A percentile compares a stretch with the other conserved stretches of the same genome.
phyloP scores from a whole-genome alignment of 2,888 invertebrate species.

The Drosophila neotestacea region DNA sequence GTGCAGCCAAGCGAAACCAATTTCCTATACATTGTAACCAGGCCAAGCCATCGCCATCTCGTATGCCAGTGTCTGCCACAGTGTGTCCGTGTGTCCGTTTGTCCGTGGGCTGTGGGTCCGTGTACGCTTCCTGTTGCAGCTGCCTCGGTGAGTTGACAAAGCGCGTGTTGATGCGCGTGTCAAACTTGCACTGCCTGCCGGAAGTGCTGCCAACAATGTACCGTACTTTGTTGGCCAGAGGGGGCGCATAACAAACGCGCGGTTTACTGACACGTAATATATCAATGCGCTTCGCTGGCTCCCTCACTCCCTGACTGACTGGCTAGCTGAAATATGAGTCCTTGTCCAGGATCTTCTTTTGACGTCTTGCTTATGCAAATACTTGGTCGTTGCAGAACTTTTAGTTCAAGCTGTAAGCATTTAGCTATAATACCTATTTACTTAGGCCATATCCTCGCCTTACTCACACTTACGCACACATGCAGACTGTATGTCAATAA shows the following conservation, averaged over 20 bases:
- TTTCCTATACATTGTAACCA: constrained; percentile 72
- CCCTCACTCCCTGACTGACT: constrained; percentile 16
- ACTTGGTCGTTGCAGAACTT: constrained; percentile 29
- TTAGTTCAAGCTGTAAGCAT: constrained; percentile 53
- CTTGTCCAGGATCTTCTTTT: constrained; percentile 13
- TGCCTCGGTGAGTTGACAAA: constrained; percentile 67
- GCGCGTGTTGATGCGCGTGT: constrained; percentile 81
- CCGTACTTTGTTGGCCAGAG: constrained; percentile 22
- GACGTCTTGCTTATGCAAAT: constrained; percentile 63
- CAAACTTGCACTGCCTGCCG: constrained; percentile 78
- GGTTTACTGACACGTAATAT: constrained; percentile 72
- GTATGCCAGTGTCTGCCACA: constrained; percentile 16
- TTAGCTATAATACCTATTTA: constrained; percentile 68
- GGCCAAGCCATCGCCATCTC: constrained; percentile 34
- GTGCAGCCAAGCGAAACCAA: constrained; percentile 79
- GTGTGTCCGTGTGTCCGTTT: constrained; percentile 26
- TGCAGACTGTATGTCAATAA: constrained; percentile 15
- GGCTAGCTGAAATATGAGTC: constrained; percentile 63
- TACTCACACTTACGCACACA: neutral
- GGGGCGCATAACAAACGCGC: constrained; percentile 40
- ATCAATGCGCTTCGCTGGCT: constrained; percentile 66
- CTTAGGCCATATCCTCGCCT: constrained; percentile 48
- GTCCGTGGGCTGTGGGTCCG: constrained; percentile 17
- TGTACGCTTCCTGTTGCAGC: constrained; percentile 71
- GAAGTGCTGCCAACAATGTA: constrained; percentile 67